Conservation (phyloP, 2,113 vertebrate genomes). For the Danio rerio region DNA sequence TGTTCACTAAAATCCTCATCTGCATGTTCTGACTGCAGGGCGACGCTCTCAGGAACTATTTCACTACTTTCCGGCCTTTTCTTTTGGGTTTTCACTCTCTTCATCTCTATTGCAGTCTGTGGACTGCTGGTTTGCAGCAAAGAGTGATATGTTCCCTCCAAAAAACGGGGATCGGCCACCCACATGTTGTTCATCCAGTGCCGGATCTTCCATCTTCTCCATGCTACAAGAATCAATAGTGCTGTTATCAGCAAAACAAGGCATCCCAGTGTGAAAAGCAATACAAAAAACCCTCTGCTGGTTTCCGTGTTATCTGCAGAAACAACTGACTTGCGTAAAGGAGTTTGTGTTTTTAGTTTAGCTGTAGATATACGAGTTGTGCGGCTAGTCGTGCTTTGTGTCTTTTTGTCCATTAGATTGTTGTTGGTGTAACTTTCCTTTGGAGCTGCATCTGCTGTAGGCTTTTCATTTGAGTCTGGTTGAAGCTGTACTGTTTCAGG, state of each 20-base stretch:
- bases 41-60: not conserved
- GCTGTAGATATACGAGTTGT: not conserved
- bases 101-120: slow-evolving; percentile 1
- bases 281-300: not conserved
- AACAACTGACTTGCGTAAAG: not conserved
- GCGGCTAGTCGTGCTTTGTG: not conserved
- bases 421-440: not conserved
- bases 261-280: not conserved
- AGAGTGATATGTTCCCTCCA: not conserved
- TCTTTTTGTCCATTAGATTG: not conserved
- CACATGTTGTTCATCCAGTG: not conserved
- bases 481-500: not conserved
- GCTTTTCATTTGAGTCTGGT: not conserved
- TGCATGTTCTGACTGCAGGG: not conserved
- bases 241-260: not conserved
- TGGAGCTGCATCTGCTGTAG: not conserved
- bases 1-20: not conserved
- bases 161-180: not conserved
- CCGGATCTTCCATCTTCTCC: not conserved
- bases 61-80: not conserved
- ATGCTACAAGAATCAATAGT: not conserved
- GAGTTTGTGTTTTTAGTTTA: not conserved
- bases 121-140: not conserved
- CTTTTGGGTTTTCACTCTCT: not conserved
- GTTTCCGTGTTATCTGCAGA: not conserved